Base-by-base conservation (phyloP, 2,888 invertebrate species). In the Heliconius aoede region DNA sequence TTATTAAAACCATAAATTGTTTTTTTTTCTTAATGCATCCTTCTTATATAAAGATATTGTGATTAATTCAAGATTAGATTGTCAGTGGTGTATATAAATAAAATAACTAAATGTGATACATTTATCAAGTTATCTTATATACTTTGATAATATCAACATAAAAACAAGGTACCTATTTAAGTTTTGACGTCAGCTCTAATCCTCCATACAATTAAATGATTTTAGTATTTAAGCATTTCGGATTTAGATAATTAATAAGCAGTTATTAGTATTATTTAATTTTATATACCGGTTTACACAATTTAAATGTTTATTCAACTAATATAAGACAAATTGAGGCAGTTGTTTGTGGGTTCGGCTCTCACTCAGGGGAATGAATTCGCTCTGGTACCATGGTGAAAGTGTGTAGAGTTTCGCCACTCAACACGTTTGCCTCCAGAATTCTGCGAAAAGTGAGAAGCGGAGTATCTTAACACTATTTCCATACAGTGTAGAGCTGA, bases 81-180 rank as follows among this genome's bases (percentile, higher is more conserved):
- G 36, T 65, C 36, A 24, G 65, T 40, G 65, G 36, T 40, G 36
- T 65, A 65, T 36, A 65, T 24, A 65, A 65, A 65, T 65, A 65
- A 65, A 65, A 65, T 65, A 65, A 36, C 36, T n/a, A 65, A 65
- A 65, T 15, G 36, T 24, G 24, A 36, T 65, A 65, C 24, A 65
- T 36, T 65, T 36, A 65, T 65, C 18, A 65, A 65, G 15, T 65
- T 65, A 65, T 65, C 65, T 65, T 13, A 65, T 65, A 36, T n/a
- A 36, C 65, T 36, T 65, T 65, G 65, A 36, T 65, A 36, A 24
- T 65, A 65, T 65, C 24, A 65, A 64, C 36, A 36, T 65, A 15
- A 65, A 64, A 65, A 46, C 21, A 36, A 24, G 15, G 24, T 24
- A n/a, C n/a, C n/a, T n/a, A 65, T 65, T 65, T 36, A 36, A 36